Base-by-base conservation (phyloP, 2,888 invertebrate species). In the Trissolcus japonicus region DNA sequence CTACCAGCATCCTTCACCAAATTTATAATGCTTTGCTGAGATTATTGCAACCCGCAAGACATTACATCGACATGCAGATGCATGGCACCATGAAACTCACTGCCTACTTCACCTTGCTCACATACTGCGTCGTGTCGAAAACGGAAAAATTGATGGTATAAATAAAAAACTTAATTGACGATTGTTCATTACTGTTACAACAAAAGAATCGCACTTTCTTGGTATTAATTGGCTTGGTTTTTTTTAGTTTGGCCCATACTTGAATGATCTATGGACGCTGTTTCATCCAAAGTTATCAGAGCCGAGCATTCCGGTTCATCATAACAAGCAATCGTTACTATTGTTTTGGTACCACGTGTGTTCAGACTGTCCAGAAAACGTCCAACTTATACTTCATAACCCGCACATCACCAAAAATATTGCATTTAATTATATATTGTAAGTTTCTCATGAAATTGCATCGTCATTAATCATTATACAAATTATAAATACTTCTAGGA, bases 381-480 rank as follows among this genome's bases (percentile, higher is more conserved):
- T 98, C 46, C 94, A 95, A 86, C 92, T 95, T 63, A 96, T 97
- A 82, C 92, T 97, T 69, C 94, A 95, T 86, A 97, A 97, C 89
- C 93, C 94, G 50, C 93, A 95, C 83, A 95, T 98, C 78, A 95
- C 94, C 55, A 96, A 97, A 89, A 97, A 98, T 89, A 97, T 98
- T 89, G 97, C 97, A 79, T 98, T 97, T 91, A 98, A 97, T 90
- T 98, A 98, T 86, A 98, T 98, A 89, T 91, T 98, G 97, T 97
- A 90, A 93, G 95, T 92, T 65, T 19, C 19, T 19, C 0, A 21
- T 40, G 2, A 25, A 25, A 25, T 25, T 25, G 4, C 25, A 25
- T 4, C 4, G 0, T 25, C 25, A 0, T 0, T 2, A 4, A 25
- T 25, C 4, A 4, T 25, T 25, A 4, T 25, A 25, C 0, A 25